These are phyloP conservation scores for Sorex araneus DNA, from an alignment of 2,113 vertebrate species.

Conservation along the genomic window DNA sequence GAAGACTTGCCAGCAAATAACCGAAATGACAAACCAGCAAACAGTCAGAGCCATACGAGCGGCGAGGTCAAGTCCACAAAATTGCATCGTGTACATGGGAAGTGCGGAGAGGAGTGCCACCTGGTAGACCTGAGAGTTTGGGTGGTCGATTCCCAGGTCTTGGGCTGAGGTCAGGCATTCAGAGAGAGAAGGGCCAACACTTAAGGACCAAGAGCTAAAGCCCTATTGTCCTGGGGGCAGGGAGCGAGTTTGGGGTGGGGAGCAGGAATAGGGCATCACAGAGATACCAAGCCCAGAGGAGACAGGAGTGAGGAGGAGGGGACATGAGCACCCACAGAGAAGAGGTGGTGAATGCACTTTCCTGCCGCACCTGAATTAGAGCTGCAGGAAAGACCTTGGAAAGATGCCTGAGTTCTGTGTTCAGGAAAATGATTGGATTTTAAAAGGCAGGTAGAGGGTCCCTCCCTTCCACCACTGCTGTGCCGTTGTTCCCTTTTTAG, in stretches of 20 bases:
- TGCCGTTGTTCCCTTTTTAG: neutral
- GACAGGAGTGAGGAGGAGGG: fast-evolving
- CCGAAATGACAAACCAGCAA: slow-evolving; percentile 52
- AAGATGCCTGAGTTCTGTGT: neutral
- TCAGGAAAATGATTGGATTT: neutral
- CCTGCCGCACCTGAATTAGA: no score
- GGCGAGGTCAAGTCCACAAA: slow-evolving; percentile 42
- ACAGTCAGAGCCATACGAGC: slow-evolving; percentile 74
- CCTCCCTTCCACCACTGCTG: neutral
- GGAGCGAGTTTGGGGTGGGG: neutral
- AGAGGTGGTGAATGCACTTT: no score
- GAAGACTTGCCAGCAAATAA: slow-evolving; percentile 38
- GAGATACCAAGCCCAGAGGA: neutral
- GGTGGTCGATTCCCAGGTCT: slow-evolving; percentile 52
- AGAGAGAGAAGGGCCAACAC: neutral
- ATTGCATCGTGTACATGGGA: neutral
- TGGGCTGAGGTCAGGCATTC: slow-evolving; percentile 41
- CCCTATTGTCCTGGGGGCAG: neutral
- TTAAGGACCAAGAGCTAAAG: neutral
- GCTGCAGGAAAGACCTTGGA: neutral
- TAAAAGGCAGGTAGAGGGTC: neutral
- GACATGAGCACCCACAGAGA: no score
- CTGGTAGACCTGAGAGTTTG: slow-evolving; percentile 42
- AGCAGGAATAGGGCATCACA: neutral
- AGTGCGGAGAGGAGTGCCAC: neutral